Conservation (phyloP, 2,888 invertebrate species). For the Lissonota sp. region DNA sequence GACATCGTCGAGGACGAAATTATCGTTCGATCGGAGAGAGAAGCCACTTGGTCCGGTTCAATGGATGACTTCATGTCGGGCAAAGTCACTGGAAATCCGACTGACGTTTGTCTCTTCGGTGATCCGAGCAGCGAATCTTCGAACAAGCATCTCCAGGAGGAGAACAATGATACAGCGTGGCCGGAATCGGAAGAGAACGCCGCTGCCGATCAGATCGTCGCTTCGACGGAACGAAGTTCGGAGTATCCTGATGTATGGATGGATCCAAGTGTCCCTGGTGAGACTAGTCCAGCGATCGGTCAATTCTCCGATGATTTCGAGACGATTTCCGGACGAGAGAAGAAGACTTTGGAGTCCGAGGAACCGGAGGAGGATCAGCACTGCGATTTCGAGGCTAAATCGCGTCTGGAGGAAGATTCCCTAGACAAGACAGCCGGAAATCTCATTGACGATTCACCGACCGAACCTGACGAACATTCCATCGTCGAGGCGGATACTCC, state of each 20-base stretch:
- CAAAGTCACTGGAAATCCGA: neutral
- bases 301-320: conserved; percentile 73
- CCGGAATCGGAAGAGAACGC: conserved; percentile 1
- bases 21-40: conserved; percentile 41
- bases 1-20: conserved; percentile 38
- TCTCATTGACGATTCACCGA: neutral
- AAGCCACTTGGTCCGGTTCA: conserved; percentile 21
- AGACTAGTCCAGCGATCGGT: conserved; percentile 58
- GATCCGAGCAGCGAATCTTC: neutral
- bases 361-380: conserved; percentile 37
- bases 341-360: neutral
- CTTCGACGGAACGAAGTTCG: conserved; percentile 8
- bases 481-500: conserved; percentile 2
- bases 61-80: conserved; percentile 35
- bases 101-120: neutral
- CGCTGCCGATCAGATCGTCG: neutral
- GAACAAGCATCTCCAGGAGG: conserved; percentile 49
- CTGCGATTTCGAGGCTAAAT: neutral
- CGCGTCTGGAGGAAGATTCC: neutral
- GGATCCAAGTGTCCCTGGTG: conserved; percentile 42
- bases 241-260: conserved; percentile 65
- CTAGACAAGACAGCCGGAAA: neutral
- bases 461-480: conserved; percentile 7
- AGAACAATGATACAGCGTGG: conserved; percentile 21
- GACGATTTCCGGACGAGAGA: conserved; percentile 17